Conservation (phyloP, 2,113 vertebrate species). For the Myocastor coypus region DNA sequence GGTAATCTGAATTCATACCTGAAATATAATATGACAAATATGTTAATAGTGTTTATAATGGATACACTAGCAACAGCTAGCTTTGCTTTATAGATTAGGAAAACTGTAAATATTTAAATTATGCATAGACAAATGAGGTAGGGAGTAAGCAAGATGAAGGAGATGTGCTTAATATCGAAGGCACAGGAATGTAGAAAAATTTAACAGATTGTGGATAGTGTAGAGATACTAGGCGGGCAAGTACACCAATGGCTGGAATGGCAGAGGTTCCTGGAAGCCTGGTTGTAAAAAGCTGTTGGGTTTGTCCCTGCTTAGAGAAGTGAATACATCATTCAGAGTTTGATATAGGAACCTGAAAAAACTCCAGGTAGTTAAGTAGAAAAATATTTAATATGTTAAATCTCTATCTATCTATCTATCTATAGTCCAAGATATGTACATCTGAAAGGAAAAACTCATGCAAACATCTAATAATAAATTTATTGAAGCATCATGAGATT, state of each 20-base stretch:
- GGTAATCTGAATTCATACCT: background rate
- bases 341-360: background rate
- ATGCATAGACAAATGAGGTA: background rate
- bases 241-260: background rate
- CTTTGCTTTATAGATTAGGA: background rate
- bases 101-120: background rate
- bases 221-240: background rate
- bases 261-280: background rate
- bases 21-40: background rate
- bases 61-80: background rate
- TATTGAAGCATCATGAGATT: background rate
- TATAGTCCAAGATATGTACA: background rate
- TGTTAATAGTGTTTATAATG: background rate
- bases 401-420: too few species aligned
- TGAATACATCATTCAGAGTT: background rate
- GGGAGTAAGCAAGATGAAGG: too few species aligned
- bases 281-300: background rate
- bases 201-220: background rate
- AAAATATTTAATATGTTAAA: background rate
- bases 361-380: constrained; percentile 19
- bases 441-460: background rate
- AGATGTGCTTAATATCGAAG: background rate
- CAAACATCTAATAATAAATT: background rate
- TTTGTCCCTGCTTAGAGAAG: background rate
- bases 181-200: background rate